Conservation (phyloP, 1,140 invertebrate species). For the Drosophila dunni region DNA sequence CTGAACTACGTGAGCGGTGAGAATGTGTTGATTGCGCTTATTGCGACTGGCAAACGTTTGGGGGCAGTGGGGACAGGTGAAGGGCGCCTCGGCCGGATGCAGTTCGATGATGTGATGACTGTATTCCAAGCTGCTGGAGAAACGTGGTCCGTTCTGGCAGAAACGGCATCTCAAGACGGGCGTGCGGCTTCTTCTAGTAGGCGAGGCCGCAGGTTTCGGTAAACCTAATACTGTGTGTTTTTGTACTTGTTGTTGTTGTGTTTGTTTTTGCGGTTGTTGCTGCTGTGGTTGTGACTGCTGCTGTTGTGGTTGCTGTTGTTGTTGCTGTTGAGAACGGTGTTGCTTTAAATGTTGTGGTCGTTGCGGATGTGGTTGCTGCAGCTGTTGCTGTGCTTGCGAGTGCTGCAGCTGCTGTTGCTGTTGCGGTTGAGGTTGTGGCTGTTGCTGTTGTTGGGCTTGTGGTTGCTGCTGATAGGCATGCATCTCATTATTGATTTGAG, state of each 20-base stretch:
- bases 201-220: constrained; percentile 43
- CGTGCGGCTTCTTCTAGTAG: constrained; percentile 39
- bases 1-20: constrained; percentile 67
- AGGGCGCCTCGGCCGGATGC: constrained; percentile 71
- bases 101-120: constrained; percentile 79
- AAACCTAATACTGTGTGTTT: constrained; percentile 66
- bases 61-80: constrained; percentile 76
- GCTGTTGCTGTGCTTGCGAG: constrained; percentile 14
- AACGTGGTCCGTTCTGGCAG: constrained; percentile 78
- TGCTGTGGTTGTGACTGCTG: constrained; percentile 21
- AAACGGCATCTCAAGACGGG: constrained; percentile 74
- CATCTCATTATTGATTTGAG: constrained; percentile 45
- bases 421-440: constrained; percentile 9
- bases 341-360: constrained; percentile 10
- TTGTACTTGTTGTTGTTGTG: constrained; percentile 46
- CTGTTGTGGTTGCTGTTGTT: constrained; percentile 37
- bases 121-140: constrained; percentile 75
- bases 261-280: constrained; percentile 12
- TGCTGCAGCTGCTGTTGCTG: constrained; percentile 26
- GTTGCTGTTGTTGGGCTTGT: constrained; percentile 15
- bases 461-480: constrained; percentile 23
- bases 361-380: constrained; percentile 11
- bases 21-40: constrained; percentile 76
- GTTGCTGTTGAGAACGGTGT: constrained; percentile 11
- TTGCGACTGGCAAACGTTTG: constrained; percentile 63